phyloP scores from a whole-genome alignment of 1,140 invertebrate species.

The Trypoxylus dichotomus region DNA sequence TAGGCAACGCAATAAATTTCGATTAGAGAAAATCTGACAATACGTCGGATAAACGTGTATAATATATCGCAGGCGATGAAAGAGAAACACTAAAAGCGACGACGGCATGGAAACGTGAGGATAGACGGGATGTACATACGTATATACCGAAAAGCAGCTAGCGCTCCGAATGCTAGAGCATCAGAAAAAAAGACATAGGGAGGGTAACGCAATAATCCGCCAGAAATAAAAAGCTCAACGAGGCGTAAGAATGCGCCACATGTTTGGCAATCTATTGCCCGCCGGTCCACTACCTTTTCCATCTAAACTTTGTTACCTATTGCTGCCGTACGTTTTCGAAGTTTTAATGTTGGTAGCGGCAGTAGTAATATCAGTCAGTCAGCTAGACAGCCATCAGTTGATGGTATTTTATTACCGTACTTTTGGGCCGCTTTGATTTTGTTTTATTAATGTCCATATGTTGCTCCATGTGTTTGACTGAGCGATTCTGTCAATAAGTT shows the following conservation, averaged over 20 bases:
- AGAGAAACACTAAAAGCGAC: constrained; percentile 17
- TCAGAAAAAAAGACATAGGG: constrained; percentile 1
- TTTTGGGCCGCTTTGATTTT: constrained; percentile 41
- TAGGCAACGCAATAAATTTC: constrained; percentile 21
- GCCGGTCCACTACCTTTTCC: constrained; percentile 11
- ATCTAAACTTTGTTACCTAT: constrained; percentile 23
- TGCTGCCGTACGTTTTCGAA: constrained; percentile 4
- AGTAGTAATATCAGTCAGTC: neutral
- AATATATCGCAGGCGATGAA: constrained; percentile 23
- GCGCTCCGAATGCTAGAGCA: neutral
- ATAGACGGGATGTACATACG: neutral
- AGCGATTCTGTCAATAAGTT: constrained; percentile 29
- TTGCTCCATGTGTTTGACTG: constrained; percentile 23
- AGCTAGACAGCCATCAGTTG: constrained; percentile 30
- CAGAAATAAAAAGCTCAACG: constrained; percentile 37
- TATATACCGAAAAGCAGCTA: neutral
- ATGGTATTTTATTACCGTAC: constrained; percentile 43
- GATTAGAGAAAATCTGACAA: constrained; percentile 24
- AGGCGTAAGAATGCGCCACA: constrained; percentile 43
- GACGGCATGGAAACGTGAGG: neutral
- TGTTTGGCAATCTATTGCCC: constrained; percentile 34
- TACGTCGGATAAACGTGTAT: constrained; percentile 19
- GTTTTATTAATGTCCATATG: constrained; percentile 44
- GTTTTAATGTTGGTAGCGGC: constrained; percentile 5
- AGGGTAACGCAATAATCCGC: constrained; percentile 24